Evolutionary conservation across 1,140 invertebrate genomes (phyloP).

Genomic region (Cylas formicarius): DNA sequence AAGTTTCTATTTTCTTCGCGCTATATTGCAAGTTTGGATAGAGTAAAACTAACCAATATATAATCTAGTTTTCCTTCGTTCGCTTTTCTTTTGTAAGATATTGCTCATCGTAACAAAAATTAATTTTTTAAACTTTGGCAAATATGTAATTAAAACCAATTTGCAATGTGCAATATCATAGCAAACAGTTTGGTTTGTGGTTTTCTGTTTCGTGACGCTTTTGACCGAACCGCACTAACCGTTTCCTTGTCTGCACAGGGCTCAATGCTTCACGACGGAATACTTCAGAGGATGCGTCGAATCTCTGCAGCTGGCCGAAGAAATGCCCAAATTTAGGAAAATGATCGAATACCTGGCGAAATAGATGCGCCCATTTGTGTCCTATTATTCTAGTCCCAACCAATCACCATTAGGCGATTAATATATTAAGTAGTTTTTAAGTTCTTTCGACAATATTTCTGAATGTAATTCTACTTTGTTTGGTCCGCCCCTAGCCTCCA

Average conservation of each 20-base stretch:
- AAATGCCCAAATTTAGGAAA: slow-evolving; percentile 65
- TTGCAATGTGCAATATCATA: too few species aligned
- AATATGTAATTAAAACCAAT: too few species aligned
- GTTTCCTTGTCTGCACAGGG: slow-evolving; percentile 61
- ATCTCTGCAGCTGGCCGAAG: slow-evolving; percentile 71
- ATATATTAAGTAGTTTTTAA: slow-evolving; percentile 30
- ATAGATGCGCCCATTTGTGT: slow-evolving; percentile 27
- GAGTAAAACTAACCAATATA: too few species aligned
- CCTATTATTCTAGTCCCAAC: slow-evolving; percentile 40
- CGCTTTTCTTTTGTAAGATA: too few species aligned
- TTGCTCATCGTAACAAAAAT: too few species aligned
- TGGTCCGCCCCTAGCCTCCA: slow-evolving; percentile 17
- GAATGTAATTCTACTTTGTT: slow-evolving; percentile 20
- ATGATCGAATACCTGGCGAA: slow-evolving; percentile 49
- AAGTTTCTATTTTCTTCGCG: too few species aligned
- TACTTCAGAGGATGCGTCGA: slow-evolving; percentile 89
- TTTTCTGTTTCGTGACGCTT: slow-evolving; percentile 1
- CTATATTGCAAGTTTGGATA: too few species aligned
- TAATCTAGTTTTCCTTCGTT: too few species aligned
- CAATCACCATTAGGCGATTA: slow-evolving; percentile 31
- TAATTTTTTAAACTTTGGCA: too few species aligned
- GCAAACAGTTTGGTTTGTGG: too few species aligned
- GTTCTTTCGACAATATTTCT: slow-evolving; percentile 30
- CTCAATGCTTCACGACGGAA: slow-evolving; percentile 80
- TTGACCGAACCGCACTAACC: too few species aligned